Evolutionary conservation across 2,113 vertebrate genomes (phyloP).

Genomic region (Corapipo altera): DNA sequence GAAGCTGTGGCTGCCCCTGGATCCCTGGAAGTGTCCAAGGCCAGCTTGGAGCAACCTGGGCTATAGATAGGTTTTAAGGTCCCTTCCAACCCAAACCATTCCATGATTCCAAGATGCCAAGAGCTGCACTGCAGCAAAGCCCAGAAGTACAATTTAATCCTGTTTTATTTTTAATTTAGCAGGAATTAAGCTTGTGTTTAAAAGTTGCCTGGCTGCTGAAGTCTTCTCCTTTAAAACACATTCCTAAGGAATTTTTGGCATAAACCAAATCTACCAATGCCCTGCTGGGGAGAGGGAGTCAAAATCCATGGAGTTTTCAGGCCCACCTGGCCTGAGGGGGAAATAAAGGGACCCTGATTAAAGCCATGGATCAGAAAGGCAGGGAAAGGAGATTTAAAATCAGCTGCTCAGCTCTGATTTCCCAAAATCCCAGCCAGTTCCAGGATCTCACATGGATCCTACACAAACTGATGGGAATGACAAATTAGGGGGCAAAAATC

Average conservation of each 20-base stretch:
- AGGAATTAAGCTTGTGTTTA: background rate
- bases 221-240: background rate
- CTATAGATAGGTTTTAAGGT: fast-evolving
- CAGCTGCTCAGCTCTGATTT: background rate
- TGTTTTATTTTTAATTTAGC: background rate
- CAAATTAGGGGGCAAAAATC: conserved; percentile 48
- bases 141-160: fast-evolving
- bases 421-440: background rate
- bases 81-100: background rate
- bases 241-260: background rate
- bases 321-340: background rate
- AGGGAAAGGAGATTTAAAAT: background rate
- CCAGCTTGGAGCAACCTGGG: background rate
- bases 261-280: background rate
- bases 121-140: background rate
- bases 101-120: background rate
- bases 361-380: background rate
- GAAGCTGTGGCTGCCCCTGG: background rate
- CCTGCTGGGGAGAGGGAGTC: background rate
- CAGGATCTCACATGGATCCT: background rate
- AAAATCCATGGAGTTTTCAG: background rate
- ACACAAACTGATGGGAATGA: conserved; percentile 42
- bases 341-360: background rate
- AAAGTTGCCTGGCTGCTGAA: background rate
- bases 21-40: background rate